These are phyloP conservation scores for Achroia grisella DNA, from an alignment of 1,140 invertebrate genomes.

Conservation along the genomic window DNA sequence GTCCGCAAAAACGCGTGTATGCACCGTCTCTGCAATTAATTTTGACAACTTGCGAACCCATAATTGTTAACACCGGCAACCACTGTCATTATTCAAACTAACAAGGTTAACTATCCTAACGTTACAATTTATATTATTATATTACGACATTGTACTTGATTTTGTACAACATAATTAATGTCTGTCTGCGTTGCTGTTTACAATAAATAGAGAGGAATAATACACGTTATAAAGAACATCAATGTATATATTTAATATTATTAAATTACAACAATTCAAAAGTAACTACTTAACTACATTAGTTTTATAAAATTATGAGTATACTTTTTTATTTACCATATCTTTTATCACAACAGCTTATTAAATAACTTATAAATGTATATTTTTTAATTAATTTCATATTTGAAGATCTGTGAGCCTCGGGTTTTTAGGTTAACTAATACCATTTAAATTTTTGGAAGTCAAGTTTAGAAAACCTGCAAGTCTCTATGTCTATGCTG, in stretches of 20 bases:
- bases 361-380: not conserved
- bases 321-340: not conserved
- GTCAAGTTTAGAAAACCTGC: not conserved
- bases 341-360: not conserved
- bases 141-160: no score
- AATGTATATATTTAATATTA: no score
- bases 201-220: no score
- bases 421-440: not conserved
- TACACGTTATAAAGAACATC: no score
- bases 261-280: no score
- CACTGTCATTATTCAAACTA: conserved; percentile 1
- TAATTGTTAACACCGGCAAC: conserved; percentile 1
- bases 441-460: not conserved
- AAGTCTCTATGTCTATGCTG: conserved; percentile 1
- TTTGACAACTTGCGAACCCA: not conserved
- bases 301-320: not conserved
- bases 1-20: not conserved
- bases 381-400: no score
- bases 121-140: no score
- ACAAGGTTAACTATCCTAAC: not conserved
- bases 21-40: not conserved
- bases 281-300: not conserved
- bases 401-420: not conserved
- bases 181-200: no score
- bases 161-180: no score